Conservation (phyloP, 2,113 vertebrate species). For the Kryptolebias marmoratus region DNA sequence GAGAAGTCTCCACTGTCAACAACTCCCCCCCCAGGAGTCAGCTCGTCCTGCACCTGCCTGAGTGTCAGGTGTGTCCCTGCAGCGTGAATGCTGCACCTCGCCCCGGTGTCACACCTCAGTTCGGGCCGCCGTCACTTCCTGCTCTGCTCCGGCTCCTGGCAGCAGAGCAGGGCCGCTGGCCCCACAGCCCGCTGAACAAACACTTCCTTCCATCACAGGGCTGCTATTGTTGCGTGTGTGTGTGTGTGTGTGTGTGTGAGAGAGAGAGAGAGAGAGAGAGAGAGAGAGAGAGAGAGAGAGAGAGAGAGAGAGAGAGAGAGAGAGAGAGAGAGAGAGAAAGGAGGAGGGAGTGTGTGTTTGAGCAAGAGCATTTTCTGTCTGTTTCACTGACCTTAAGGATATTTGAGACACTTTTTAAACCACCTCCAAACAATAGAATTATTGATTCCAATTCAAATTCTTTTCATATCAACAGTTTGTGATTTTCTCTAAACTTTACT, state of each 20-base stretch:
- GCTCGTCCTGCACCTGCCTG: constrained; percentile 41
- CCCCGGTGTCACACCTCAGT: constrained; percentile 36
- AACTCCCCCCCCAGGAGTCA: not conserved
- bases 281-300: not conserved
- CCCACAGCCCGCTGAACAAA: constrained; percentile 57
- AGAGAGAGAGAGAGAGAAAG: no score
- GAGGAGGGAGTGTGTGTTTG: not conserved
- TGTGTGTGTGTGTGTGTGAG: constrained; percentile 15
- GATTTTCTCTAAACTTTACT: not conserved
- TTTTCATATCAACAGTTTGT: not conserved
- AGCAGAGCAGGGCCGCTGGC: constrained; percentile 35
- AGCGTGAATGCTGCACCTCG: constrained; percentile 8
- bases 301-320: constrained; percentile 1
- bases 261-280: not conserved
- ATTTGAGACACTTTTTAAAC: not conserved
- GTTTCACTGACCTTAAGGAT: constrained; percentile 10
- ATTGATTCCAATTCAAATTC: not conserved
- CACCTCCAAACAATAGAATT: not conserved
- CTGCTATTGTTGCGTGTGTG: constrained; percentile 24
- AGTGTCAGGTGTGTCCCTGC: constrained; percentile 22
- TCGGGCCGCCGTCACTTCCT: constrained; percentile 29
- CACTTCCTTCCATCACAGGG: constrained; percentile 48
- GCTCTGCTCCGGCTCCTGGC: constrained; percentile 44
- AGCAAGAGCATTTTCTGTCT: constrained; percentile 13
- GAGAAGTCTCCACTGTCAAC: not conserved